A percentile compares a stretch with the other conserved stretches of the same genome.
phyloP scores from a whole-genome alignment of 2,797 vertebrate species.

The Acrocephalus scirpaceus region DNA sequence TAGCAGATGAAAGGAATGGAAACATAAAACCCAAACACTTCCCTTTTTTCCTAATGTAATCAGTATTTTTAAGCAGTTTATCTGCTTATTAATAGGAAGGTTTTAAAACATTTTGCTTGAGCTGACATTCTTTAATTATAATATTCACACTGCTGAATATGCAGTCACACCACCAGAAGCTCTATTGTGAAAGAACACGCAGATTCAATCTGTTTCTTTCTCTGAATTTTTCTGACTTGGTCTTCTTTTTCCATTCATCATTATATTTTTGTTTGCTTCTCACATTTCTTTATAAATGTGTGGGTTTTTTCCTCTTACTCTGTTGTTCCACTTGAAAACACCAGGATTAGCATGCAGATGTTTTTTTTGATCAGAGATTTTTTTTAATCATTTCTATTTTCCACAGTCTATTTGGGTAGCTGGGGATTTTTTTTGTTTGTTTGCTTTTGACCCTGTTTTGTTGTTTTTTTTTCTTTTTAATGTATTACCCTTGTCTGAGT shows the following conservation, averaged over 20 bases:
- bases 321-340: constrained; percentile 68
- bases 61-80: constrained; percentile 63
- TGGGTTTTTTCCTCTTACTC: background rate
- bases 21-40: constrained; percentile 33
- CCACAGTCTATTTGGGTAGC: constrained; percentile 34
- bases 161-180: constrained; percentile 46
- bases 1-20: constrained; percentile 32
- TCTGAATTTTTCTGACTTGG: constrained; percentile 52
- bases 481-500: background rate
- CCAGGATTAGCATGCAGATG: constrained; percentile 69
- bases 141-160: constrained; percentile 62
- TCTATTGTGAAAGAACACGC: constrained; percentile 15
- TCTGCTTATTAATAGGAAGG: constrained; percentile 58
- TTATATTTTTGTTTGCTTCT: constrained; percentile 59
- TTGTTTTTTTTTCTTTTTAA: background rate
- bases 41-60: constrained; percentile 18
- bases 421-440: constrained; percentile 13
- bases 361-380: constrained; percentile 55
- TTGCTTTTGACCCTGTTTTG: constrained; percentile 31
- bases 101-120: constrained; percentile 67
- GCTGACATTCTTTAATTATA: constrained; percentile 64
- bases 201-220: constrained; percentile 65
- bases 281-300: constrained; percentile 34
- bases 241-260: constrained; percentile 40
- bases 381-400: constrained; percentile 54